A percentile compares a stretch with the other conserved stretches of the same genome.
These are phyloP conservation scores for Gymnoscelis rufifasciata DNA, from an alignment of 2,888 invertebrate species.

Conservation along the genomic window DNA sequence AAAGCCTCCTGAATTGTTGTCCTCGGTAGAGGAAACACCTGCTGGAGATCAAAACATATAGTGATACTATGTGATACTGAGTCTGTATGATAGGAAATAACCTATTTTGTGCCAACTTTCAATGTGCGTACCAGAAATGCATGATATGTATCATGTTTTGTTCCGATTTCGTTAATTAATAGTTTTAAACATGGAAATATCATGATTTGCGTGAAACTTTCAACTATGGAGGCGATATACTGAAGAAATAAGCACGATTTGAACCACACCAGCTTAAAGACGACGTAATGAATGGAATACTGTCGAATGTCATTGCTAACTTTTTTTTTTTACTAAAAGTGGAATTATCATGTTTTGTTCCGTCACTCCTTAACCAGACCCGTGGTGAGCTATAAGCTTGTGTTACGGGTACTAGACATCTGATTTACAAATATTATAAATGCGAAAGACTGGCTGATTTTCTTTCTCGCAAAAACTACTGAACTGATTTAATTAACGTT, in stretches of 20 bases:
- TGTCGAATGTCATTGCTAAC: neutral
- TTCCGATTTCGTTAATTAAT: neutral
- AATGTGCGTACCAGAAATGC: neutral
- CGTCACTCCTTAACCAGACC: neutral
- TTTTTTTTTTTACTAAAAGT: neutral
- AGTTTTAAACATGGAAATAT: neutral
- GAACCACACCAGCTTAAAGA: neutral
- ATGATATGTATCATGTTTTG: neutral
- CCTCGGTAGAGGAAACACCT: too few relatives aligned
- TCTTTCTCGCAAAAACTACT: too few relatives aligned
- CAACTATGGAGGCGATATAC: neutral
- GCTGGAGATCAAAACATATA: too few relatives aligned
- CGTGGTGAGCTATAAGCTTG: too few relatives aligned
- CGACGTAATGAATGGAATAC: neutral
- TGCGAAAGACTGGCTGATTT: too few relatives aligned
- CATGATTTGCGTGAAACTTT: neutral
- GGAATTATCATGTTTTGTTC: neutral
- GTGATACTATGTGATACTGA: too few relatives aligned
- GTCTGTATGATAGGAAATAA: too few relatives aligned
- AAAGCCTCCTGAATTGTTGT: too few relatives aligned
- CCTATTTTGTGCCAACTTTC: neutral
- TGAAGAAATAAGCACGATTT: neutral
- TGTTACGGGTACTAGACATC: too few relatives aligned
- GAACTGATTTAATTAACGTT: too few relatives aligned
- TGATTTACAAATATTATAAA: too few relatives aligned